These are phyloP conservation scores for Orius insidiosus DNA, from an alignment of 1,140 invertebrate genomes.

Conservation along the genomic window DNA sequence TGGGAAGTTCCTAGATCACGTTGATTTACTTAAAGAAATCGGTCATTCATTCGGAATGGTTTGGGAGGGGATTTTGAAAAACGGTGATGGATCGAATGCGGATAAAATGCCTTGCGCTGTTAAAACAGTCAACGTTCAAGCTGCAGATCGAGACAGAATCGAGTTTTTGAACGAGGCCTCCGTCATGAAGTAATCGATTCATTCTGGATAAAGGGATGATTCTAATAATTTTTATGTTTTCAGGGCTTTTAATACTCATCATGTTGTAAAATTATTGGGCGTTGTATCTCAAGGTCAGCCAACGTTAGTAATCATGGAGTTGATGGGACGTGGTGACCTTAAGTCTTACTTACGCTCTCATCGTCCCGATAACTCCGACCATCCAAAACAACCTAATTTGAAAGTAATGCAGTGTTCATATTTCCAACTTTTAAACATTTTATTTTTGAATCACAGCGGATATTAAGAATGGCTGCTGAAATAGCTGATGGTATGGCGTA, in stretches of 20 bases:
- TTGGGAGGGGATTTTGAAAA: slow-evolving; percentile 45
- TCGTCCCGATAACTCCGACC: slow-evolving; percentile 45
- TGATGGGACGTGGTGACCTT: slow-evolving; percentile 90
- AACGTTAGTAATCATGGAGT: slow-evolving; percentile 88
- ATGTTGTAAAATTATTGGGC: slow-evolving; percentile 84
- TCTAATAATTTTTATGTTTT: slow-evolving; percentile 13
- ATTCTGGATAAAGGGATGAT: slow-evolving; percentile 18
- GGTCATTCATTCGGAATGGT: slow-evolving; percentile 95
- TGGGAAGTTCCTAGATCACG: slow-evolving; percentile 84
- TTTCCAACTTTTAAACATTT: slow-evolving; percentile 3
- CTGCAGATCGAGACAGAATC: slow-evolving; percentile 65
- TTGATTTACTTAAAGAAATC: slow-evolving; percentile 60
- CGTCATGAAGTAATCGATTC: slow-evolving; percentile 89
- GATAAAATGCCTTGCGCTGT: slow-evolving; percentile 64
- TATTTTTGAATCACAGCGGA: slow-evolving; percentile 23
- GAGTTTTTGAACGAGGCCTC: slow-evolving; percentile 96
- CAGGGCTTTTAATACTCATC: slow-evolving; percentile 74
- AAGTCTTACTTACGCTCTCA: slow-evolving; percentile 78
- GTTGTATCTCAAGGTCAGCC: slow-evolving; percentile 86
- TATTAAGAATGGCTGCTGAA: slow-evolving; percentile 76
- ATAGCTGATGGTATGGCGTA: slow-evolving; percentile 99
- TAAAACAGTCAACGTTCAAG: slow-evolving; percentile 86
- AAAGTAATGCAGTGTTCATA: slow-evolving; percentile 25
- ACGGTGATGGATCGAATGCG: slow-evolving; percentile 29
- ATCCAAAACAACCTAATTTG: slow-evolving; percentile 46